A percentile compares a stretch with the other conserved stretches of the same genome.
phyloP scores from a whole-genome alignment of 2,113 vertebrate species.

The Corapipo altera region DNA sequence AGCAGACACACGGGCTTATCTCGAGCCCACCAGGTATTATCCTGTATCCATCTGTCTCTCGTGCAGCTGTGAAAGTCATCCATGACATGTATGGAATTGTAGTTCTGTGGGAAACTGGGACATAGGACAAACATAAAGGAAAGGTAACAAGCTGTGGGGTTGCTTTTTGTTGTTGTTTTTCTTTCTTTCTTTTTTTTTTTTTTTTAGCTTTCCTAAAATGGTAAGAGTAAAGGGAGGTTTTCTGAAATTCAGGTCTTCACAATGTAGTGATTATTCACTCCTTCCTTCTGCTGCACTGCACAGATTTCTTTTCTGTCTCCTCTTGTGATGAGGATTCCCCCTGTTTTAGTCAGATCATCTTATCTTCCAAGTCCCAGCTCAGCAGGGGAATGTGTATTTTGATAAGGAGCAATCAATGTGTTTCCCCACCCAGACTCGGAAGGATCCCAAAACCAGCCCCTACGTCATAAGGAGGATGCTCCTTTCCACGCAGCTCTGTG shows the following conservation, averaged over 20 bases:
- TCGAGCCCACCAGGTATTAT: neutral
- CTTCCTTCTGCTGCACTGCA: neutral
- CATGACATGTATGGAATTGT: neutral
- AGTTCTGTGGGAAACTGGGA: neutral
- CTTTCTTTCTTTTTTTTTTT: neutral
- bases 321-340: neutral
- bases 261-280: rapidly evolving
- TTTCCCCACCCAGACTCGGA: neutral
- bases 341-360: neutral
- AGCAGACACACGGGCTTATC: neutral
- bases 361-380: neutral
- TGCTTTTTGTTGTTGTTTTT: rapidly evolving
- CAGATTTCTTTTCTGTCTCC: neutral
- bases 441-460: neutral
- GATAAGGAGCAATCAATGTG: neutral
- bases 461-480: neutral
- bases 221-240: neutral
- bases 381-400: neutral
- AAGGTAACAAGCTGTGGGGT: neutral
- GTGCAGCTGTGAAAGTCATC: neutral
- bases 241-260: neutral
- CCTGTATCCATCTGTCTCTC: neutral
- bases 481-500: rapidly evolving
- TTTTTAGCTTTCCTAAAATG: neutral
- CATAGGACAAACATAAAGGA: rapidly evolving